Percentiles rank a stretch among this genome's conserved stretches.
Evolutionary conservation across 2,113 vertebrate genomes (phyloP).

Genomic region (Serinus canaria): DNA sequence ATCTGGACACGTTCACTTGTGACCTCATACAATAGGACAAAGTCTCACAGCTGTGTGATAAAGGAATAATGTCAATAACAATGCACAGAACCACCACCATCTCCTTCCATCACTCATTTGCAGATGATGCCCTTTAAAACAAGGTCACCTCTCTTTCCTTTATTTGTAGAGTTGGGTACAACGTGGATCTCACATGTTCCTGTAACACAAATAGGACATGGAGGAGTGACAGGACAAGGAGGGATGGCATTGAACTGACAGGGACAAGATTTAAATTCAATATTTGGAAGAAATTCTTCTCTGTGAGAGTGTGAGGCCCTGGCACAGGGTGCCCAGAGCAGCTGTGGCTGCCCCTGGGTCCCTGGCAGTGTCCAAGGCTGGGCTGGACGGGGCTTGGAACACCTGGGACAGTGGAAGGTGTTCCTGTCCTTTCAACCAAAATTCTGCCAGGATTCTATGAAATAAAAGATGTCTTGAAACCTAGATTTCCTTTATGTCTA

Average conservation of each 20-base stretch:
- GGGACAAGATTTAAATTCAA: neutral
- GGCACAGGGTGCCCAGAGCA: neutral
- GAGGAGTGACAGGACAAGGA: neutral
- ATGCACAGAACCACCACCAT: neutral
- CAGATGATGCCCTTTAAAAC: neutral
- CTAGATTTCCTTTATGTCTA: neutral
- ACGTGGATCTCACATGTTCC: neutral
- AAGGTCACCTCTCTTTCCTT: neutral
- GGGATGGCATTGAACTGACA: neutral
- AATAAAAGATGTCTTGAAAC: neutral
- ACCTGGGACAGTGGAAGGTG: neutral
- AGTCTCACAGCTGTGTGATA: neutral
- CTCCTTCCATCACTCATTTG: neutral
- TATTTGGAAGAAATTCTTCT: neutral
- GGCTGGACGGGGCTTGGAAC: rapidly evolving
- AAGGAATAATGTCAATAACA: neutral
- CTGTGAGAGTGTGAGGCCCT: rapidly evolving
- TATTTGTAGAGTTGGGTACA: neutral
- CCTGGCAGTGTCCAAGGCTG: neutral
- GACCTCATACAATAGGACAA: neutral
- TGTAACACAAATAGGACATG: neutral
- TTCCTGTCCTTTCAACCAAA: neutral
- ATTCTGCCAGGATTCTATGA: neutral
- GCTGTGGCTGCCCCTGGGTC: neutral
- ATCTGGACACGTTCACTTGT: neutral